Base-by-base conservation (phyloP, 2,888 invertebrate species). In the Autographa pulchrina region DNA sequence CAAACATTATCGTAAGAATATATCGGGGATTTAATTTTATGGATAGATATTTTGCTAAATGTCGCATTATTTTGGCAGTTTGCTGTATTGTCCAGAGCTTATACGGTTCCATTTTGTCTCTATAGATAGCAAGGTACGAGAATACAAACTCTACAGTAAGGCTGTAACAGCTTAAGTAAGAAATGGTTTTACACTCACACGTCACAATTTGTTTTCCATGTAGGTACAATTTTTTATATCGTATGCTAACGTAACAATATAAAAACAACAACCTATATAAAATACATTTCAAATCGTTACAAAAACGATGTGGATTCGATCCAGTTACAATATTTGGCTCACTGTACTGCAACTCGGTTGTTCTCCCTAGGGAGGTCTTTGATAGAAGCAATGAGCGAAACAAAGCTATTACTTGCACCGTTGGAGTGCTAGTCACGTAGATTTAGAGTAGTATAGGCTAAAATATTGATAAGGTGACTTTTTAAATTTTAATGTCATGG, bases 331-430 rank as follows among this genome's bases (percentile, higher is more conserved):
- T 58, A 31, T 16, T 41, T 35, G 73, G 52, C 16, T 32, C 32
- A 72, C 66, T 60, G 59, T 58, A 41, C 56, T 43, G 31, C 41
- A 56, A 13, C 25, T 20, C 18, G 43, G 9, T 7, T 25, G 14
- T 32, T 35, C 18, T 73, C 75, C 63, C 20, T 14, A 61, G 63
- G 56, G 78, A 58, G 67, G 41, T 32, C 52, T 78, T 73, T 67
- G 63, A 73, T 64, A 78, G 78, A 67, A 61, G 52, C 74, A 67
- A 73, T 73, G 31, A 73, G 63, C 61, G 67, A 62, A 75, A 75
- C 61, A 67, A 72, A 38, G 58, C 78, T 64, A 73, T 75, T 78
- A 61, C 75, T 58, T 62, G 61, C 73, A 78, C 64, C 64, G 41
- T 32, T 78, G 61, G 60, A 75, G 63, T 64, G 63, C 73, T 54